Evolutionary conservation across 2,797 vertebrate species (phyloP).

Genomic region (Heliangelus exortis): DNA sequence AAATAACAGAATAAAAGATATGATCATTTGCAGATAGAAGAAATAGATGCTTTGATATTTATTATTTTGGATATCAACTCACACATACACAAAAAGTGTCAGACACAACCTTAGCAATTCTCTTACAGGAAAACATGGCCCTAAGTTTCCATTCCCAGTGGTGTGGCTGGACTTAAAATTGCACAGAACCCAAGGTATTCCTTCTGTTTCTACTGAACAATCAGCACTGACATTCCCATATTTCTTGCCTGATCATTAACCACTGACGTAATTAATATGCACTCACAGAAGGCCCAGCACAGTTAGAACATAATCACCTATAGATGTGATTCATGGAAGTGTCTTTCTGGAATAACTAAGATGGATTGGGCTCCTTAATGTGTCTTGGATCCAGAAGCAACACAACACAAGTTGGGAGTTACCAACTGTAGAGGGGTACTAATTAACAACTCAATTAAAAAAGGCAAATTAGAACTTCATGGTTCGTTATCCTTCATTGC

Average conservation of each 20-base stretch:
- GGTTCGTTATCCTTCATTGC: conserved; percentile 80
- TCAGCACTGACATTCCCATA: conserved; percentile 19
- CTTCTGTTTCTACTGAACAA: conserved; percentile 40
- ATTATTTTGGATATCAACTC: not conserved
- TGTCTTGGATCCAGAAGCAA: conserved; percentile 70
- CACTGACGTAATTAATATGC: conserved; percentile 79
- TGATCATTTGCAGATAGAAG: not conserved
- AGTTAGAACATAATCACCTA: conserved; percentile 79
- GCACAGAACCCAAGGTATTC: not conserved
- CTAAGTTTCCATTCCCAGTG: not conserved
- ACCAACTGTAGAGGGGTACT: conserved; percentile 73
- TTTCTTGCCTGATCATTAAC: conserved; percentile 73
- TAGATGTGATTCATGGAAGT: conserved; percentile 78
- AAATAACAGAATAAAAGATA: not conserved
- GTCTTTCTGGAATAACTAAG: conserved; percentile 72
- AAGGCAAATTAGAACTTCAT: conserved; percentile 84
- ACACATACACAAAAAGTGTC: not conserved
- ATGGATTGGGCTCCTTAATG: conserved; percentile 75
- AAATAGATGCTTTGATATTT: not conserved
- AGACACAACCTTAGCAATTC: not conserved
- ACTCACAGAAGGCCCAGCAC: conserved; percentile 65
- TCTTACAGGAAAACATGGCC: not conserved
- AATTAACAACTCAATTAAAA: conserved; percentile 88
- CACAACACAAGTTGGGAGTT: conserved; percentile 76
- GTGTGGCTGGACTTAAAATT: not conserved